Evolutionary conservation across 2,113 vertebrate species (phyloP), one percentile per base, ranked within the genome.

Genomic region (Xiphias gladius): DNA sequence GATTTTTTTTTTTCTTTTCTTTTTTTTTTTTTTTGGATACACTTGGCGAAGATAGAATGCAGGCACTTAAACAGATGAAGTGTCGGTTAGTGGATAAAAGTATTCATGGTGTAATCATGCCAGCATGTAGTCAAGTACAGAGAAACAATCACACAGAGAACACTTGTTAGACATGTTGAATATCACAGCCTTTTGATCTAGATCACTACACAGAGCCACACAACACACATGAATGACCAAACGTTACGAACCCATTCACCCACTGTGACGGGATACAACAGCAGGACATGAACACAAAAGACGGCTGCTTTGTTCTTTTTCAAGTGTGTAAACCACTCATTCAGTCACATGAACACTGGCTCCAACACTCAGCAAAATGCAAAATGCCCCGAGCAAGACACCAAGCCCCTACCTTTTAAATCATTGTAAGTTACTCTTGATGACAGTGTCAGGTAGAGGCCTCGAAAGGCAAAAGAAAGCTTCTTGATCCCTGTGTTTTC

Each of bases 21-120:
- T 55, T 68, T 54, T 22, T n/a, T 62, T 65, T 58, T 39, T 65
- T 55, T 55, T 68, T 54, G 30, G 54, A 81, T 75, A 69, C 75
- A 81, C 59, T 84, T 82, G 78, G 78, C 32, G 0, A 58, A 55
- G 48, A 69, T 58, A 72, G 43, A 78, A 90, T 86, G 73, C 65
- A n/a, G 74, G 48, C 76, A 35, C 77, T 88, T 74, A 22, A 82
- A 78, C 37, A 75, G 80, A 87, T 84, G 76, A 85, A 87, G 74
- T 69, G 84, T 85, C 59, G 65, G 59, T 43, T 76, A 87, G 70
- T 67, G 76, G 76, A 87, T 80, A 58, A 28, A 88, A 81, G 84
- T 72, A 83, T 86, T 90, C 61, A n/a, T 35, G 35, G 68, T 65
- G 50, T 85, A 86, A 84, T 77, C 73, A 82, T 24, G 52, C 50